Percentiles rank a stretch among this genome's conserved stretches.
These are phyloP conservation scores for Onthophagus taurus DNA, from an alignment of 1,140 invertebrate genomes.

Conservation along the genomic window DNA sequence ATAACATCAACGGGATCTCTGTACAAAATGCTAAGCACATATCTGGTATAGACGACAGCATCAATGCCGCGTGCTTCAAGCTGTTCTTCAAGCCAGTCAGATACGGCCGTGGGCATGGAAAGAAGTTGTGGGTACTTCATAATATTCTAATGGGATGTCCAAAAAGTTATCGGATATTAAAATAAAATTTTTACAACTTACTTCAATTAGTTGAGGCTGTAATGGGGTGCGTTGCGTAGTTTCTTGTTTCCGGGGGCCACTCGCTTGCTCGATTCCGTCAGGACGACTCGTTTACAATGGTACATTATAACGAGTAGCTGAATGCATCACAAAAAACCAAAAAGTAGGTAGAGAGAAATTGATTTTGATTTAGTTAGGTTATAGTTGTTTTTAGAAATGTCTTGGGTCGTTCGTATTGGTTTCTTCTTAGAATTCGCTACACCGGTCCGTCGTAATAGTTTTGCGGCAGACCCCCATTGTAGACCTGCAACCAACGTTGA, in stretches of 20 bases:
- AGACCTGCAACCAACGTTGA: slow-evolving; percentile 10
- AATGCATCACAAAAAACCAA: slow-evolving; percentile 11
- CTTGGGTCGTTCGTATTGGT: no score
- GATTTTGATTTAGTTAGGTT: slow-evolving; percentile 4
- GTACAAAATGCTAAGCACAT: slow-evolving; percentile 46
- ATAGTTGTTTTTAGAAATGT: no score
- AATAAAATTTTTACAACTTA: background rate
- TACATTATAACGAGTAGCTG: slow-evolving; percentile 9
- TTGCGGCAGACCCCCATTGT: slow-evolving; percentile 18
- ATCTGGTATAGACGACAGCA: slow-evolving; percentile 46
- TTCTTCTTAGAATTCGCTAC: slow-evolving; percentile 7
- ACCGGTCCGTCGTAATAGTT: slow-evolving; percentile 11
- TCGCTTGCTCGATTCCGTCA: slow-evolving; percentile 7
- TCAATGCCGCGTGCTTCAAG: slow-evolving; percentile 50
- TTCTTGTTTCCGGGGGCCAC: slow-evolving; percentile 2
- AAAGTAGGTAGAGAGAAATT: slow-evolving; percentile 10
- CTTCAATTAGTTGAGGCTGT: slow-evolving; percentile 7
- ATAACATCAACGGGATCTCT: slow-evolving; percentile 35
- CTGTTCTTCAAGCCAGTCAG: slow-evolving; percentile 48
- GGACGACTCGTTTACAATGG: slow-evolving; percentile 5
- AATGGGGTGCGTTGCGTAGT: slow-evolving; percentile 6
- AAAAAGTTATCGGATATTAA: background rate
- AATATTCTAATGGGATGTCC: slow-evolving; percentile 24
- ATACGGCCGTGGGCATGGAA: slow-evolving; percentile 43
- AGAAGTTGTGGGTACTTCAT: slow-evolving; percentile 43